These are phyloP conservation scores for Ganaspis sp. DNA, from an alignment of 1,140 invertebrate genomes.

Conservation along the genomic window DNA sequence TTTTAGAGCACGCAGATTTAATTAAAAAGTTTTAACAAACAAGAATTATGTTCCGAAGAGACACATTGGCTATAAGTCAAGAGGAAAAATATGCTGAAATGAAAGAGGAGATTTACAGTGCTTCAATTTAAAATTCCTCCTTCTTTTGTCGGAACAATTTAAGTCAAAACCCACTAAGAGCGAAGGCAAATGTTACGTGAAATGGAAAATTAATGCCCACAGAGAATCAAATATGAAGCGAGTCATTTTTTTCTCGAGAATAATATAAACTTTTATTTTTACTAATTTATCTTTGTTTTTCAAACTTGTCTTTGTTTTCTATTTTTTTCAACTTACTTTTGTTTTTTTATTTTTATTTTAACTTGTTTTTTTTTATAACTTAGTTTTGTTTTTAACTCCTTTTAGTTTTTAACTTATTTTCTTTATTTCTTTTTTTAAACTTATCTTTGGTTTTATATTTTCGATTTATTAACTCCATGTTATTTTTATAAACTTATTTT, in stretches of 20 bases:
- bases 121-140: neutral
- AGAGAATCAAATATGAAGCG: neutral
- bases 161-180: neutral
- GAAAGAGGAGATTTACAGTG: neutral
- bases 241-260: neutral
- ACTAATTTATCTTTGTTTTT: too few species aligned
- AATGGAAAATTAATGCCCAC: conserved; percentile 12
- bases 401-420: too few species aligned
- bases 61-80: neutral
- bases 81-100: neutral
- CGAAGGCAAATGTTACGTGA: conserved; percentile 3
- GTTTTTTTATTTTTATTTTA: neutral
- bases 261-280: neutral
- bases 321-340: neutral
- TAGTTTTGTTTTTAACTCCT: too few species aligned
- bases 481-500: too few species aligned
- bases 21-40: conserved; percentile 23
- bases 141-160: neutral
- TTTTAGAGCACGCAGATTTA: neutral
- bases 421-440: too few species aligned
- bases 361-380: too few species aligned
- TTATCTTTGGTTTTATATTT: too few species aligned
- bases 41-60: neutral
- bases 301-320: too few species aligned
- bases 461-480: too few species aligned